Percentiles rank a stretch among this genome's conserved stretches.
These are phyloP conservation scores for Bombus turneri DNA, from an alignment of 1,140 invertebrate genomes.

Conservation along the genomic window DNA sequence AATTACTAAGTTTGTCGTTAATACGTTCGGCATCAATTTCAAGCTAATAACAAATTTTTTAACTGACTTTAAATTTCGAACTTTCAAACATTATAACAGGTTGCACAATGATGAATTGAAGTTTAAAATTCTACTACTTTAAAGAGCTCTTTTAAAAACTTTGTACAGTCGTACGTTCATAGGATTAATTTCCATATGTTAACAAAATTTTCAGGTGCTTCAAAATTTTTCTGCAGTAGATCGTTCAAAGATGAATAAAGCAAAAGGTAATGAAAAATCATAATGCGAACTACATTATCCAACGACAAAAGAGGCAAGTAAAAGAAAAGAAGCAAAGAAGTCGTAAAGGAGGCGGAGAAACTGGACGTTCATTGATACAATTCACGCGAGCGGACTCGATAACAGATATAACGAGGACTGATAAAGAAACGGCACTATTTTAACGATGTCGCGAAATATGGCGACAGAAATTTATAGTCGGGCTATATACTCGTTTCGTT, in stretches of 20 bases:
- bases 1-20: too few relatives aligned
- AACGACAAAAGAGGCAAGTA: background rate
- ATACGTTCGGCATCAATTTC: background rate
- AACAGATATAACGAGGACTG: conserved; percentile 14
- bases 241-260: too few relatives aligned
- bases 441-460: conserved; percentile 28
- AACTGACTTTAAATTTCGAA: background rate
- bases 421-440: conserved; percentile 30
- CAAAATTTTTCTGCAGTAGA: too few relatives aligned
- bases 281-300: background rate
- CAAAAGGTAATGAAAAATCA: background rate
- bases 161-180: background rate
- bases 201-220: too few relatives aligned
- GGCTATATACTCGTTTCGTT: background rate
- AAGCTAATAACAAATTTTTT: background rate
- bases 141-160: background rate
- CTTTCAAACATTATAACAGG: background rate
- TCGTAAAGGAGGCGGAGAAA: background rate
- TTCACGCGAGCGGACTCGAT: conserved; percentile 2
- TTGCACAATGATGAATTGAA: background rate
- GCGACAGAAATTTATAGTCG: conserved; percentile 28
- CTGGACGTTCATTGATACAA: conserved; percentile 11
- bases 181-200: too few relatives aligned
- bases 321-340: background rate
- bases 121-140: background rate